phyloP scores from a whole-genome alignment of 2,888 invertebrate genomes.

The Apodemia hepburni region DNA sequence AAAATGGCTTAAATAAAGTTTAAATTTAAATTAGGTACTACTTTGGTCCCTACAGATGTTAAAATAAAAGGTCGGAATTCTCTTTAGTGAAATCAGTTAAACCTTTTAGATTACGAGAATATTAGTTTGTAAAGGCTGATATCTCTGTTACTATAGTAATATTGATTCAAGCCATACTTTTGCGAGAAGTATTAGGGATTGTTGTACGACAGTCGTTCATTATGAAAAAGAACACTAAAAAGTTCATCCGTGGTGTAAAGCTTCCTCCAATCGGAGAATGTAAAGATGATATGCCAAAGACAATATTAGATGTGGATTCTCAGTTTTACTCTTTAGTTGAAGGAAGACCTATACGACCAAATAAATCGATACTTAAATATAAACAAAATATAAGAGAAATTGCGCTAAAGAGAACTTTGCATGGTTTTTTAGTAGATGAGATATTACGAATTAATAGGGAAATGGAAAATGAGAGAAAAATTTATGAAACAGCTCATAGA shows the following conservation, averaged over 20 bases:
- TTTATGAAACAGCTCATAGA: constrained; percentile 55
- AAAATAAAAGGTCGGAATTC: too few relatives aligned
- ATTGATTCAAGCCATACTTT: constrained; percentile 25
- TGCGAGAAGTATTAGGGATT: not conserved
- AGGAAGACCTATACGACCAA: constrained; percentile 80
- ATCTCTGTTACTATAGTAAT: constrained; percentile 29
- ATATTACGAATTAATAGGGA: constrained; percentile 63
- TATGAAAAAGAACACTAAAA: constrained; percentile 45
- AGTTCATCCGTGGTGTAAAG: constrained; percentile 53
- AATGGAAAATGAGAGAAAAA: constrained; percentile 56
- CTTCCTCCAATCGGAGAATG: constrained; percentile 58
- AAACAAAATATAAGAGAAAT: constrained; percentile 70
- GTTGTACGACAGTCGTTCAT: constrained; percentile 29
- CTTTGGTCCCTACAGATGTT: too few relatives aligned
- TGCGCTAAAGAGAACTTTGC: constrained; percentile 56
- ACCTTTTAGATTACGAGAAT: too few relatives aligned
- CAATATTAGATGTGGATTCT: constrained; percentile 82
- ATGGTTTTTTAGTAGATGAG: constrained; percentile 63
- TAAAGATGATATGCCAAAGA: constrained; percentile 51
- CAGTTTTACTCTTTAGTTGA: constrained; percentile 81
- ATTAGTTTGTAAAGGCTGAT: not conserved
- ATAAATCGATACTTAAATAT: constrained; percentile 76
- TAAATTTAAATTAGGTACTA: too few relatives aligned
- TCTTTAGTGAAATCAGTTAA: too few relatives aligned
- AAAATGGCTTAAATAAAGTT: too few relatives aligned